A percentile compares a stretch with the other conserved stretches of the same genome.
phyloP scores from a whole-genome alignment of 2,888 invertebrate species.

The Tetheella fluctuosa region DNA sequence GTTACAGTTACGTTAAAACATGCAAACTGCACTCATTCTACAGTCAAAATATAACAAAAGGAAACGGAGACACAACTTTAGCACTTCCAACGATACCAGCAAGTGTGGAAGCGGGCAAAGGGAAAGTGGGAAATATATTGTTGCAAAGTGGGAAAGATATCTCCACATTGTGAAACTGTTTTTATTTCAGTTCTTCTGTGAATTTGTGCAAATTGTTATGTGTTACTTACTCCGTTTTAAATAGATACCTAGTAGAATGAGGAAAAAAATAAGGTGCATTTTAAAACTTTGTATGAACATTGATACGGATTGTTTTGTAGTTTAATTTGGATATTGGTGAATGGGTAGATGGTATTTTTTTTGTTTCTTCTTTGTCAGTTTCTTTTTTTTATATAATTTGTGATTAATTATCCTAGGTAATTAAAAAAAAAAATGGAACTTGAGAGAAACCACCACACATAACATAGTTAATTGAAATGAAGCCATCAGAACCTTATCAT shows the following conservation, averaged over 20 bases:
- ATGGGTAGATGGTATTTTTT: no score
- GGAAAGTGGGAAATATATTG: constrained; percentile 1
- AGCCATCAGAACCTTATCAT: not conserved
- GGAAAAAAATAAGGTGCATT: not conserved
- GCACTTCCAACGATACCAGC: constrained; percentile 31
- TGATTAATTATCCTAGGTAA: no score
- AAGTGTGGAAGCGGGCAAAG: constrained; percentile 18
- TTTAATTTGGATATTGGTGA: not conserved
- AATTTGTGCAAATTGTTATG: not conserved
- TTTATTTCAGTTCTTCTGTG: not conserved
- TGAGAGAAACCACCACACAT: no score
- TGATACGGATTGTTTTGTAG: not conserved
- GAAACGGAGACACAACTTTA: constrained; percentile 15
- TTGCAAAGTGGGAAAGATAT: not conserved
- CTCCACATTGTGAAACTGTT: not conserved
- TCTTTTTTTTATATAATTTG: no score
- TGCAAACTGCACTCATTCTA: constrained; percentile 28
- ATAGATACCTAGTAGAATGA: not conserved
- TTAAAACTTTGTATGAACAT: not conserved
- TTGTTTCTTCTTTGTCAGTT: no score
- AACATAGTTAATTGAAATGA: not conserved
- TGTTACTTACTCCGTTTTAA: not conserved
- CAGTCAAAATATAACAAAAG: constrained; percentile 30
- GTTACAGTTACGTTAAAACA: constrained; percentile 26
- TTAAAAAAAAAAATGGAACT: no score